Base-by-base conservation (phyloP, 2,113 vertebrate species). In the Pavo muticus region DNA sequence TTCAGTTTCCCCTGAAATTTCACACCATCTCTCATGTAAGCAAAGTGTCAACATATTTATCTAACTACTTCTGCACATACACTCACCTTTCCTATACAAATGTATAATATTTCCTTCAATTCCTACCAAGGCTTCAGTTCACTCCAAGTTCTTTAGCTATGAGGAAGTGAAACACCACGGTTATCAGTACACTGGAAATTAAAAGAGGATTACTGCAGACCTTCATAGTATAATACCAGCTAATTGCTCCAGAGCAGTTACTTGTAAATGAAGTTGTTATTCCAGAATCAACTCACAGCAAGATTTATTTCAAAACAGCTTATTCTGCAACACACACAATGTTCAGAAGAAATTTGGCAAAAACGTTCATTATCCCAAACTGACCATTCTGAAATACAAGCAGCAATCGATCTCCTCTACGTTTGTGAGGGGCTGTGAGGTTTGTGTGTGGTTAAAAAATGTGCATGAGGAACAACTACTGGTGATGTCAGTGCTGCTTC, bases 171-270 rank as follows among this genome's bases (percentile, higher is more conserved):
- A 84, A 57, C 39, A 87, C 7, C 47, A 48, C 4, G 0, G 25
- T 63, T 59, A 45, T 44, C n/a, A 77, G 35, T 30, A 45, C 5
- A 57, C 72, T 72, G n/a, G n/a, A 93, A 91, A 82, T 64, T 18
- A 79, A 57, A 78, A 30, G 10, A 59, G 21, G 48, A 86, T 93
- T 94, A 79, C 3, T 75, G 44, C 63, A 90, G 75, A 85, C 54
- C 74, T 73, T 67, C 48, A 75, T 12, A 90, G 17, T 50, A 7
- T 25, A 95, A 77, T 74, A 70, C 45, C 12, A 85, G 52, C 59
- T 93, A 91, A 86, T 64, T 88, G 44, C 70, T 88, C 79, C 70
- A 72, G 61, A 81, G 40, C 47, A 81, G 73, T 60, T 85, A 87
- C 42, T 85, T 91, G 39, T 69, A 89, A 85, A 72, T 44, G 0